These are phyloP conservation scores for Solen grandis DNA, from an alignment of 1,140 invertebrate species.

Conservation along the genomic window DNA sequence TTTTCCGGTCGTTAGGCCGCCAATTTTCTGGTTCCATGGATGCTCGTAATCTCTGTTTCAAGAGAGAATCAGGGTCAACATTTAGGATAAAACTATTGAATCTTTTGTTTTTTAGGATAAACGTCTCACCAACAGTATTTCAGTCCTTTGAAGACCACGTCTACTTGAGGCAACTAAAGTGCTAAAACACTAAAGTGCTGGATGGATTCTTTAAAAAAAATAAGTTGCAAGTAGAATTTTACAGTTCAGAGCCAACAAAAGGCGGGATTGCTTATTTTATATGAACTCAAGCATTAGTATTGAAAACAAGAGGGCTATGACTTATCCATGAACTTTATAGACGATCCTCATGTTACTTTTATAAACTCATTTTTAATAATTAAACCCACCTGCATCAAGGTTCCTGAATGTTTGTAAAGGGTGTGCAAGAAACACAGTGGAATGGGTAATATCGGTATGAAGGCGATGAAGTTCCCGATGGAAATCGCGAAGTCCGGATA, in stretches of 20 bases:
- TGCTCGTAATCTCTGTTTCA: conserved; percentile 45
- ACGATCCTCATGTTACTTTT: background rate
- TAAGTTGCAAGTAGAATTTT: background rate
- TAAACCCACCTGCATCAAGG: conserved; percentile 50
- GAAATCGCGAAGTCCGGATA: conserved; percentile 68
- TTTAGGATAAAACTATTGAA: too few species aligned
- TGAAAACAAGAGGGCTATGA: too few species aligned
- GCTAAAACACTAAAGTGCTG: background rate
- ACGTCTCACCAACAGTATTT: too few species aligned
- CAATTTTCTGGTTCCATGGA: conserved; percentile 57
- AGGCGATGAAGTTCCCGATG: conserved; percentile 60
- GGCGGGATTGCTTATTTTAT: background rate
- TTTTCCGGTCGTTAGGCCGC: conserved; percentile 46
- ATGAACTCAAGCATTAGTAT: background rate
- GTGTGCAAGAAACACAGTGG: conserved; percentile 54
- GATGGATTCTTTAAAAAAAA: background rate
- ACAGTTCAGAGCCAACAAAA: background rate
- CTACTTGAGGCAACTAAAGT: too few species aligned
- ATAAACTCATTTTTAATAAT: background rate
- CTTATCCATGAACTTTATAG: too few species aligned
- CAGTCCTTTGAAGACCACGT: too few species aligned
- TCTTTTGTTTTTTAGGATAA: too few species aligned
- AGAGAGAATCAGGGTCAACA: too few species aligned
- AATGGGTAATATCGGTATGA: conserved; percentile 62
- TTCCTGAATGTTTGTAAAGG: too few species aligned